Percentiles rank a stretch among this genome's conserved stretches.
These are phyloP conservation scores for Microcebus ravelobensis DNA, from an alignment of 2,113 vertebrate genomes.

Conservation along the genomic window DNA sequence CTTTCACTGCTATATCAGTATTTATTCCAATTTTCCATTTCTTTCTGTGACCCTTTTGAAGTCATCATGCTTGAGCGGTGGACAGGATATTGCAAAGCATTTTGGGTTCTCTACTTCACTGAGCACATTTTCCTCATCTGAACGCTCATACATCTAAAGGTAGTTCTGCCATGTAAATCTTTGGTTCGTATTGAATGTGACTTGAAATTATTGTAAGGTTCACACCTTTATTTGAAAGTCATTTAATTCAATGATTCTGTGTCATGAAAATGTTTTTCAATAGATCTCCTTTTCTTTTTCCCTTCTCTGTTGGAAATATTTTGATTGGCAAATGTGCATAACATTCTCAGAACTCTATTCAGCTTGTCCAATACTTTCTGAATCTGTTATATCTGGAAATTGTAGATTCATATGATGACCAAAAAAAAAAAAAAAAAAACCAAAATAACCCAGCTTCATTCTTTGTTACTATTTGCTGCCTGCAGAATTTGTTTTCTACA, in stretches of 20 bases:
- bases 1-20: not conserved
- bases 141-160: not conserved
- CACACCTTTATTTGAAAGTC: conserved; percentile 3
- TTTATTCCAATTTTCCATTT: not conserved
- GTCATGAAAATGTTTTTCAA: conserved; percentile 50
- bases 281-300: not conserved
- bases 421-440: not conserved
- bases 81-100: not conserved
- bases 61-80: not conserved
- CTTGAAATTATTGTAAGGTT: conserved; percentile 38
- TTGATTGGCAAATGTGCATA: conserved; percentile 9
- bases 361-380: not conserved
- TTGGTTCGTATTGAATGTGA: conserved; percentile 31
- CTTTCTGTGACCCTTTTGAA: not conserved
- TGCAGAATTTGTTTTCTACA: conserved; percentile 38
- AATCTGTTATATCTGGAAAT: conserved; percentile 16
- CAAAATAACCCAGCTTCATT: not conserved
- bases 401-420: conserved; percentile 8
- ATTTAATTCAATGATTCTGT: conserved; percentile 52
- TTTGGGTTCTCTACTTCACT: conserved; percentile 26
- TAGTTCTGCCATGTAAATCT: conserved; percentile 51
- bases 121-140: not conserved
- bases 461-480: conserved; percentile 7
- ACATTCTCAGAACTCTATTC: conserved; percentile 32
- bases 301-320: not conserved